These are phyloP conservation scores for Antitype chi DNA, from an alignment of 2,888 invertebrate genomes.

Conservation along the genomic window DNA sequence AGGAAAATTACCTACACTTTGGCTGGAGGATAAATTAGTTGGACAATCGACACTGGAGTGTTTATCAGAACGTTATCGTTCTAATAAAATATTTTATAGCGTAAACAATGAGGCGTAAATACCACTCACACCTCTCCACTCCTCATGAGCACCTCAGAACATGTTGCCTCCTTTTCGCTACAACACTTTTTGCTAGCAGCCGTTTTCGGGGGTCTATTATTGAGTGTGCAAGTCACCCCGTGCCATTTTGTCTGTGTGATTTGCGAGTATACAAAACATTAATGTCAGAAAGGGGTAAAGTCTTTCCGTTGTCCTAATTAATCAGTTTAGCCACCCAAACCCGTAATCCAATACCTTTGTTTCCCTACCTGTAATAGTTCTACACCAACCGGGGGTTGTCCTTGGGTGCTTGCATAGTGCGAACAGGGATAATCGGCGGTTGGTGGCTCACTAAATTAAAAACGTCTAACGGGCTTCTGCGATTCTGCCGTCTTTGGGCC, in stretches of 20 bases:
- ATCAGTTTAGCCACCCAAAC: no score
- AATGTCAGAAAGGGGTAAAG: no score
- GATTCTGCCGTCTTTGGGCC: no score
- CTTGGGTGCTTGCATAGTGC: no score
- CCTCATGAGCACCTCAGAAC: not conserved
- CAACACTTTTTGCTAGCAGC: not conserved
- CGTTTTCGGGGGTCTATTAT: not conserved
- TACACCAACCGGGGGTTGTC: no score
- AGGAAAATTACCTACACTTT: not conserved
- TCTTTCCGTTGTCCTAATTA: no score
- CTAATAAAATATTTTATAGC: not conserved
- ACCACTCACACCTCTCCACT: not conserved
- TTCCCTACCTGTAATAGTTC: no score
- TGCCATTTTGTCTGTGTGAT: not conserved
- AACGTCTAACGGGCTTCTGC: no score
- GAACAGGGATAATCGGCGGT: no score
- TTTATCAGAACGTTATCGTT: slow-evolving; percentile 1
- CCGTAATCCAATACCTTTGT: no score
- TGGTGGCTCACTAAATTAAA: no score
- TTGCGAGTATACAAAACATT: not conserved
- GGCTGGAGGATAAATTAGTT: not conserved
- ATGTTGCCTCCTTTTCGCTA: not conserved
- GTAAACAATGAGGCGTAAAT: not conserved
- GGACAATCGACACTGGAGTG: not conserved
- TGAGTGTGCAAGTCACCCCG: not conserved